phyloP scores from a whole-genome alignment of 2,888 invertebrate species.

The Nemotelus nigrinus region DNA sequence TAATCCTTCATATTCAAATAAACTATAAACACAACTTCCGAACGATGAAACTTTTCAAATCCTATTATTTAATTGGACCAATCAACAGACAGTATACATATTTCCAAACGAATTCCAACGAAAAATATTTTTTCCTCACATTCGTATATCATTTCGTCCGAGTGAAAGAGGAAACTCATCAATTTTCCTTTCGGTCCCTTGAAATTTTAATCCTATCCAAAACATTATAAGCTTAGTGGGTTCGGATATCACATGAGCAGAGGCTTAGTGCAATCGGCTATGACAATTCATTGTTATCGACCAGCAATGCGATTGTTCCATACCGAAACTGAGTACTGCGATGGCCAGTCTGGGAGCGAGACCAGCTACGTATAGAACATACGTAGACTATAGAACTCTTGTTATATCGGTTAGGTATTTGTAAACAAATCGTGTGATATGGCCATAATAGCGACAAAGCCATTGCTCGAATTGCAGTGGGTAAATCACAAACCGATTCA shows the following conservation, averaged over 20 bases:
- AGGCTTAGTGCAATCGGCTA: slow-evolving; percentile 39
- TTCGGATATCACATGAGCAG: slow-evolving; percentile 29
- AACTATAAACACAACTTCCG: too few relatives aligned
- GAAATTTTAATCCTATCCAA: slow-evolving; percentile 29
- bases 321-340: neutral
- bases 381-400: neutral
- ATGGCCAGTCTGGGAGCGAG: too few relatives aligned
- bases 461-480: slow-evolving; percentile 45
- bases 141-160: too few relatives aligned
- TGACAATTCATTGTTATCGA: slow-evolving; percentile 31
- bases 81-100: too few relatives aligned
- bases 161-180: slow-evolving; percentile 1
- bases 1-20: too few relatives aligned
- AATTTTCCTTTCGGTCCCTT: slow-evolving; percentile 14
- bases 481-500: slow-evolving; percentile 51
- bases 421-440: slow-evolving; percentile 50
- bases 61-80: too few relatives aligned
- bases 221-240: slow-evolving; percentile 43
- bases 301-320: neutral
- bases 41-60: too few relatives aligned
- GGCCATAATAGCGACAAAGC: slow-evolving; percentile 47
- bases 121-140: too few relatives aligned
- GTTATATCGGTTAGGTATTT: slow-evolving; percentile 33
- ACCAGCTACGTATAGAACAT: neutral
- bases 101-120: too few relatives aligned